phyloP scores from a whole-genome alignment of 2,888 invertebrate genomes.

The Drosophila histrio region DNA sequence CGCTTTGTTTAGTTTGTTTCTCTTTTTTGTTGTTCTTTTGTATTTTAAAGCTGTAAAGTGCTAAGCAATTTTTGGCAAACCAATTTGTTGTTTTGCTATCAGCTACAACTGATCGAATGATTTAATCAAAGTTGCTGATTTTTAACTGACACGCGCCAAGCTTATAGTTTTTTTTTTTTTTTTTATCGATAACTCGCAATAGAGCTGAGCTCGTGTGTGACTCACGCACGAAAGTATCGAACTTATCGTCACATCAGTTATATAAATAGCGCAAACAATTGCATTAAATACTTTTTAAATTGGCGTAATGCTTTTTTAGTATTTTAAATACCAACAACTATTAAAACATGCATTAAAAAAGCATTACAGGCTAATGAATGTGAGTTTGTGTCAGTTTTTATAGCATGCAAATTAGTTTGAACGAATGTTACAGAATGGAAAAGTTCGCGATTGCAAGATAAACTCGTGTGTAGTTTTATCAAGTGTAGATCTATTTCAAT shows the following conservation, averaged over 20 bases:
- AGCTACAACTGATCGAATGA: constrained; percentile 37
- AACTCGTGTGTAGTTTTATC: neutral
- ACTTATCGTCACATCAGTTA: neutral
- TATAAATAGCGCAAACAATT: neutral
- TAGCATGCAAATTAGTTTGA: constrained; percentile 29
- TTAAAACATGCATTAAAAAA: constrained; percentile 35
- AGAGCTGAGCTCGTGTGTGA: constrained; percentile 17
- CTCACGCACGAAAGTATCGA: constrained; percentile 5
- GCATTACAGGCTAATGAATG: constrained; percentile 16
- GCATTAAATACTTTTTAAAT: neutral
- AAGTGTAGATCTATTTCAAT: constrained; percentile 4
- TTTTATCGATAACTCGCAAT: neutral
- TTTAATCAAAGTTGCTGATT: constrained; percentile 26
- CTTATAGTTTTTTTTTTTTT: constrained; percentile 3
- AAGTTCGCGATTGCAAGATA: constrained; percentile 18
- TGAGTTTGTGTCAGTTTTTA: constrained; percentile 13
- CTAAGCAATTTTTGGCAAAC: constrained; percentile 52
- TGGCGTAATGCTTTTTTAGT: constrained; percentile 4
- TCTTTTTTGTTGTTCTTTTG: constrained; percentile 17
- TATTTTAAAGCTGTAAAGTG: constrained; percentile 60
- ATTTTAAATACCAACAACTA: neutral
- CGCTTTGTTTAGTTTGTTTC: constrained; percentile 15
- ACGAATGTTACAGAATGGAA: constrained; percentile 19
- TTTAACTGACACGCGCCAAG: constrained; percentile 47
- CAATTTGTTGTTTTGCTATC: constrained; percentile 61